Evolutionary conservation across 2,888 invertebrate genomes (phyloP), one percentile per base, ranked within the genome.

Genomic region (Plutella xylostella): DNA sequence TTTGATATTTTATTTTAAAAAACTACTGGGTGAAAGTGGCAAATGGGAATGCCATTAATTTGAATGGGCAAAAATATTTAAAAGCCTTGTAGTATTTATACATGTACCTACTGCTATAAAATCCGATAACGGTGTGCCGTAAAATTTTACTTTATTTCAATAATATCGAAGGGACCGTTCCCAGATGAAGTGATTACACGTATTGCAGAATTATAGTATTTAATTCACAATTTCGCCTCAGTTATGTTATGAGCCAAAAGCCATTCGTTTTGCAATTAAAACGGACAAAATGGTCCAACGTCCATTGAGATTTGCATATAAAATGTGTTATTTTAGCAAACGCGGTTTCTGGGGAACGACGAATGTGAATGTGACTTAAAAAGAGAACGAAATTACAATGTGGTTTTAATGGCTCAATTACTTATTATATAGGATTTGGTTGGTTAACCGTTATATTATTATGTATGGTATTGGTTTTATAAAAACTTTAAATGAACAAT

Each of bases 301-400:
- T 68, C 72, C 72, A 68, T 66, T 63, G 72, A 74, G 73, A 76
- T 77, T 77, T 75, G 77, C 77, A 76, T 76, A 72, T 65, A 72
- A n/a, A 69, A 76, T 72, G 68, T 66, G 65, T 65, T 66, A 72
- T 77, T 74, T 71, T 70, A 63, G 61, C 58, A 55, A 64, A 61
- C 65, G 67, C 56, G 65, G 63, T 55, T 63, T 61, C 54, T 60
- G 53, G 52, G 51, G 51, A 48, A 47, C 55, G 48, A 52, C 48
- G 51, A 45, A 50, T 59, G 58, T 57, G 54, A 48, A 42, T 58
- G 54, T 47, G 43, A n/a, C n/a, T n/a, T 9, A 38, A 50, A 37
- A 37, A 19, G 18, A 9, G 39, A 15, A 21, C n/a, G 38, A 39
- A 22, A 28, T 11, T 14, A 39, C 6, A 37, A 37, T 37, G n/a